These are phyloP conservation scores for Glaucomys volans DNA, from an alignment of 2,113 vertebrate genomes.

Conservation along the genomic window DNA sequence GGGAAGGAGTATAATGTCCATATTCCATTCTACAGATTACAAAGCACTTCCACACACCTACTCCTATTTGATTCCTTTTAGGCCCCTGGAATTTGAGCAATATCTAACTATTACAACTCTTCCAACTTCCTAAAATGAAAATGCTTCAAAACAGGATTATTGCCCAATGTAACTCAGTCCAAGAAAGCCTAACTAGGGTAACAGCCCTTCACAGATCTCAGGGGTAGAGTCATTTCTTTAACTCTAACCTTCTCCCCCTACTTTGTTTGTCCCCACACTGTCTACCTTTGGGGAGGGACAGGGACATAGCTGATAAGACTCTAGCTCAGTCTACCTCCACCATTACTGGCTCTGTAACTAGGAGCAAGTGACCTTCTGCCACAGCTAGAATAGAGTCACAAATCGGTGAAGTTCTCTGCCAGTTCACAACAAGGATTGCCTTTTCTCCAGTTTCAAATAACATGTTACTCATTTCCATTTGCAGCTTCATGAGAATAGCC, in stretches of 20 bases:
- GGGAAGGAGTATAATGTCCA: not conserved
- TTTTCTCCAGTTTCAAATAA: not conserved
- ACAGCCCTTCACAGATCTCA: not conserved
- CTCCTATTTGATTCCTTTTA: not conserved
- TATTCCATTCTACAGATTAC: not conserved
- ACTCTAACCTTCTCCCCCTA: no score
- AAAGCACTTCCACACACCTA: not conserved
- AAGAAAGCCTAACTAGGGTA: not conserved
- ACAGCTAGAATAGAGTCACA: accelerated
- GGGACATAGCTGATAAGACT: not conserved
- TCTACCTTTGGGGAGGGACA: not conserved
- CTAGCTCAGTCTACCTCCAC: not conserved
- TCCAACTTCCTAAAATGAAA: not conserved
- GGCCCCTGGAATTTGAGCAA: not conserved
- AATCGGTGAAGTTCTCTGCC: not conserved
- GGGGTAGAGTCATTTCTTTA: not conserved
- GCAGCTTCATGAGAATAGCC: not conserved
- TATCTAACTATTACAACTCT: not conserved
- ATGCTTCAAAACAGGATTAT: not conserved
- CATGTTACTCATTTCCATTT: not conserved
- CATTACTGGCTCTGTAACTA: not conserved
- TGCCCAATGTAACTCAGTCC: not conserved
- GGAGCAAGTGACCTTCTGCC: not conserved
- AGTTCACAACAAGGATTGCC: not conserved
- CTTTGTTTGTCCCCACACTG: not conserved